Evolutionary conservation across 30 jellyfish, hydroid and myxozoan species (phyloP).

Genomic region (Morbakka virulenta): DNA sequence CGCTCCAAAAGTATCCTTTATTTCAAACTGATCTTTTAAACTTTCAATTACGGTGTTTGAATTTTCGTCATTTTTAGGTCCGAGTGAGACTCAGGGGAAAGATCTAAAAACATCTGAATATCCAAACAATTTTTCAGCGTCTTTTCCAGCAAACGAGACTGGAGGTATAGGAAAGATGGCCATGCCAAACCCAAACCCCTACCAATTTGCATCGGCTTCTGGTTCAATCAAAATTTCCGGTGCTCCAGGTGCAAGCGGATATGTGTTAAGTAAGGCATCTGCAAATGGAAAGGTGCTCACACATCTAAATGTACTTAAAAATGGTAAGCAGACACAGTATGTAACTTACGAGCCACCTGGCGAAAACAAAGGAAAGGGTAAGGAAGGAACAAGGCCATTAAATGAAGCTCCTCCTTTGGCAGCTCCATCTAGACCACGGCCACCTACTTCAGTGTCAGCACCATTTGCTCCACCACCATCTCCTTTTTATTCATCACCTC

Average conservation of each 20-base stretch:
- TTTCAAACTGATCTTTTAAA: too few relatives aligned
- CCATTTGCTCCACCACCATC: conserved; percentile 60
- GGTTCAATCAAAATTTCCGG: conserved; percentile 79
- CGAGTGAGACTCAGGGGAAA: too few relatives aligned
- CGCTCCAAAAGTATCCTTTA: too few relatives aligned
- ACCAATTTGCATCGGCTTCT: conserved; percentile 77
- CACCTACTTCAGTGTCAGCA: conserved; percentile 55
- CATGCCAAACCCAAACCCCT: conserved; percentile 79
- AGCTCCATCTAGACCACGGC: conserved; percentile 38
- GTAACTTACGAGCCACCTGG: conserved; percentile 22
- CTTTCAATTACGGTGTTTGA: too few relatives aligned
- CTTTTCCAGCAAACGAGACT: conserved; percentile 52
- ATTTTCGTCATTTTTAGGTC: too few relatives aligned
- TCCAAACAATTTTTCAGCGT: too few relatives aligned
- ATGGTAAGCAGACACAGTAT: conserved; percentile 27
- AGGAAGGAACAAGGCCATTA: background rate
- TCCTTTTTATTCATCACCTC: conserved; percentile 66
- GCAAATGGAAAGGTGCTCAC: conserved; percentile 79
- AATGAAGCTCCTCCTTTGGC: conserved; percentile 12
- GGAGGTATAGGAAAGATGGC: conserved; percentile 89
- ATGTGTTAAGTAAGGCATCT: conserved; percentile 74
- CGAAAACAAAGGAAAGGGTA: background rate
- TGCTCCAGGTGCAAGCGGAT: conserved; percentile 76
- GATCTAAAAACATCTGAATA: too few relatives aligned
- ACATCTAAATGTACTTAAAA: conserved; percentile 32